Percentiles rank a stretch among this genome's conserved stretches.
phyloP scores from a whole-genome alignment of 2,888 invertebrate species.

The Aproaerema taeniolella region DNA sequence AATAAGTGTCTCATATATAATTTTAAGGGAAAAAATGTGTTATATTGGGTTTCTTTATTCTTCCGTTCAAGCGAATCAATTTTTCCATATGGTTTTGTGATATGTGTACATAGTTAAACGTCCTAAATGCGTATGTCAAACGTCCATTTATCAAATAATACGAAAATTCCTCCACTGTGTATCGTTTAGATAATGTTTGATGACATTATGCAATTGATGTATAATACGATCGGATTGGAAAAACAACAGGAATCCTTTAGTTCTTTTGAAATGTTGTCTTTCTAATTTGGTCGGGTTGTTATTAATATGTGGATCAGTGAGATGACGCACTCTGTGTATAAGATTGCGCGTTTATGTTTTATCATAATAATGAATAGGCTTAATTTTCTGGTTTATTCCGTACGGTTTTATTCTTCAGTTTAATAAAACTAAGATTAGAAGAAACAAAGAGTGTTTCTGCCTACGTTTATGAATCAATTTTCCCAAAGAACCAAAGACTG shows the following conservation, averaged over 20 bases:
- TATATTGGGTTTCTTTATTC: constrained; percentile 8
- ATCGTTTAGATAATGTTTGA: constrained; percentile 51
- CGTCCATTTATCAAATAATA: constrained; percentile 65
- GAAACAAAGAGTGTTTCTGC: too few relatives aligned
- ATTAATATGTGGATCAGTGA: constrained; percentile 36
- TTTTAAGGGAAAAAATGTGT: not conserved
- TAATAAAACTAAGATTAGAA: too few relatives aligned
- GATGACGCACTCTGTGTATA: constrained; percentile 29
- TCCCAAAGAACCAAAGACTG: too few relatives aligned
- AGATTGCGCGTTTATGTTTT: constrained; percentile 20
- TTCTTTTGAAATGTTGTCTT: constrained; percentile 3
- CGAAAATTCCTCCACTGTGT: constrained; percentile 69
- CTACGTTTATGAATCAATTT: too few relatives aligned
- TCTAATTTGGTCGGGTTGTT: constrained; percentile 16
- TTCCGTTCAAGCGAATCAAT: constrained; percentile 17
- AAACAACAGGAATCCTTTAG: constrained; percentile 7
- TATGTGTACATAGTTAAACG: constrained; percentile 13
- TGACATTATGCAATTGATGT: constrained; percentile 44
- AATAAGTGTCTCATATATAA: not conserved
- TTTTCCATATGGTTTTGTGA: constrained; percentile 15
- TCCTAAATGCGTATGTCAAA: constrained; percentile 40
- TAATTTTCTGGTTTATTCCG: too few relatives aligned
- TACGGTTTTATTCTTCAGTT: too few relatives aligned
- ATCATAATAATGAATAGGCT: too few relatives aligned
- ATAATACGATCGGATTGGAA: constrained; percentile 21